phyloP scores from a whole-genome alignment of 2,888 invertebrate genomes.

The Synanthedon tipuliformis region DNA sequence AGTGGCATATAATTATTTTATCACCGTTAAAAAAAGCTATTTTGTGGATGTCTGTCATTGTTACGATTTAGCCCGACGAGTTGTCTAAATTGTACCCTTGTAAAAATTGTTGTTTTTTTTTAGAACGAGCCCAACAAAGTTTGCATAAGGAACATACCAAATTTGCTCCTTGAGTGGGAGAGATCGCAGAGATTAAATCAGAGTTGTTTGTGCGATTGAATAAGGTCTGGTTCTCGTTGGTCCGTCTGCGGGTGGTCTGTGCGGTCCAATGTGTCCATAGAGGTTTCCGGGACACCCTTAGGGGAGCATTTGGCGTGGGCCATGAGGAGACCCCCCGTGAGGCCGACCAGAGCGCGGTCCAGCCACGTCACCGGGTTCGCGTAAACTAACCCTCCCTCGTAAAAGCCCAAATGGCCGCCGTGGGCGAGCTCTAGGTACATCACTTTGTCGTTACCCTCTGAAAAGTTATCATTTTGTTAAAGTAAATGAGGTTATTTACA shows the following conservation, averaged over 20 bases:
- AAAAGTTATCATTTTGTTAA: slow-evolving; percentile 7
- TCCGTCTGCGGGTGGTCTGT: slow-evolving; percentile 10
- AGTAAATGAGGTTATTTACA: too few species aligned
- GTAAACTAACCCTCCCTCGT: slow-evolving; percentile 88
- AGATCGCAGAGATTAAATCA: slow-evolving; percentile 17
- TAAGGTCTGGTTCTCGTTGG: slow-evolving; percentile 53
- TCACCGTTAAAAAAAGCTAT: too few species aligned
- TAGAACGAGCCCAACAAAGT: too few species aligned
- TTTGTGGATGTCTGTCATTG: too few species aligned
- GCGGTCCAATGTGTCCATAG: slow-evolving; percentile 6
- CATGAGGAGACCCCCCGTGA: slow-evolving; percentile 80
- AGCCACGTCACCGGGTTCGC: slow-evolving; percentile 94
- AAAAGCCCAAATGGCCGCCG: slow-evolving; percentile 95
- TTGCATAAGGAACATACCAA: too few species aligned
- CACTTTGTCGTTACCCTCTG: slow-evolving; percentile 75
- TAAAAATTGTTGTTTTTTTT: too few species aligned
- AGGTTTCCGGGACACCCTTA: slow-evolving; percentile 15
- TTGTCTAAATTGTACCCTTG: too few species aligned
- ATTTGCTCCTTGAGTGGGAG: too few species aligned
- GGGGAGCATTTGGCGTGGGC: slow-evolving; percentile 59
- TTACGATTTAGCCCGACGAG: too few species aligned
- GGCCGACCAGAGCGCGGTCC: slow-evolving; percentile 86
- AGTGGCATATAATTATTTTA: too few species aligned
- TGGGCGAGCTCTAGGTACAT: slow-evolving; percentile 87
- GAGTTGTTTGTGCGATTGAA: slow-evolving; percentile 32